Conservation (phyloP, 2,113 vertebrate genomes). For the Nothobranchius furzeri region DNA sequence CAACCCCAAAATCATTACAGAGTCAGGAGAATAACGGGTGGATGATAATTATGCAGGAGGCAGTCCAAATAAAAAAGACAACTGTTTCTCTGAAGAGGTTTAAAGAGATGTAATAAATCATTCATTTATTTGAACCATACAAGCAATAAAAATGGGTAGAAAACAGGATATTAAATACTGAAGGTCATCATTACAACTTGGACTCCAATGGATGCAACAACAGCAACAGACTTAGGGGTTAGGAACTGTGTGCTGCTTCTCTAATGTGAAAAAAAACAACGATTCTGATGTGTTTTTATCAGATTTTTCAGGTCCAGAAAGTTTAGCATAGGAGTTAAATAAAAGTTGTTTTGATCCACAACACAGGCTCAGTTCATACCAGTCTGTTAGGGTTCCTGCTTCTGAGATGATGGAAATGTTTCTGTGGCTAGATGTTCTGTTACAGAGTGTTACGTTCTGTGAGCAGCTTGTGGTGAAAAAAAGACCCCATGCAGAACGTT, state of each 20-base stretch:
- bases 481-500: neutral
- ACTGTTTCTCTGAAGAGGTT: too few relatives aligned
- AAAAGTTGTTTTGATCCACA: neutral
- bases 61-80: too few relatives aligned
- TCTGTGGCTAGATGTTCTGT: neutral
- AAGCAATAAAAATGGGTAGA: too few relatives aligned
- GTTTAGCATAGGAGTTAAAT: neutral
- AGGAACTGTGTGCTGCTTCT: neutral
- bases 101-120: too few relatives aligned
- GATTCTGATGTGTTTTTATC: neutral
- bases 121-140: too few relatives aligned
- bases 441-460: neutral
- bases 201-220: too few relatives aligned
- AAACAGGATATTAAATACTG: too few relatives aligned
- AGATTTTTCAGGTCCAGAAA: neutral
- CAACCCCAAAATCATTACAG: too few relatives aligned
- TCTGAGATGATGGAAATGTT: conserved; percentile 1
- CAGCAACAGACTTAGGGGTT: too few relatives aligned
- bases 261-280: neutral
- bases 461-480: neutral
- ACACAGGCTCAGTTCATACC: neutral
- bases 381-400: neutral
- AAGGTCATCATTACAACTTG: too few relatives aligned
- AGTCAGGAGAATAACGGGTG: too few relatives aligned
- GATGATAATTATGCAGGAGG: too few relatives aligned